A percentile compares a stretch with the other conserved stretches of the same genome.
These are phyloP conservation scores for Pseudobourletiella spinata DNA, from an alignment of 1,140 invertebrate genomes.

Conservation along the genomic window DNA sequence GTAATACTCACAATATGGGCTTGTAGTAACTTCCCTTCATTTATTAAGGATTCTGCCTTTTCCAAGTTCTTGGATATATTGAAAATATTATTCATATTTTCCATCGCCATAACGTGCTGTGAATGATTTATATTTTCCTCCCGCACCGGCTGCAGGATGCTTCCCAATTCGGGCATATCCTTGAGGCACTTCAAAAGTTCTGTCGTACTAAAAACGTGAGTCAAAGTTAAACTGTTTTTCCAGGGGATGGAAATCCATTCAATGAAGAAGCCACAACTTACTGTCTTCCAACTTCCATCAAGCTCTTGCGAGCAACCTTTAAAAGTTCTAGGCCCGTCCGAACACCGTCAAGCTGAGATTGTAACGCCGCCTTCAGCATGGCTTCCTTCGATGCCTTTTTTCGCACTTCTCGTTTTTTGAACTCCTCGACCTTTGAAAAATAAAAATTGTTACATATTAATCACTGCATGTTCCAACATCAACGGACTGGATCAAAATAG, in stretches of 20 bases:
- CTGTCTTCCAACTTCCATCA: constrained; percentile 62
- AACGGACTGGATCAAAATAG: too few relatives aligned
- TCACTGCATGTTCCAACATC: too few relatives aligned
- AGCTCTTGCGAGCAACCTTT: constrained; percentile 69
- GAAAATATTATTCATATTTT: constrained; percentile 96
- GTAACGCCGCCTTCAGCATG: constrained; percentile 95
- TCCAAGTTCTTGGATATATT: constrained; percentile 93
- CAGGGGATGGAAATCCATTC: too few relatives aligned
- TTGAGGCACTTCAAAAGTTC: constrained; percentile 55
- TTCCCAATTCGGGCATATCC: constrained; percentile 59
- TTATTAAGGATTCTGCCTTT: constrained; percentile 87
- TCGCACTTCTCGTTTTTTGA: constrained; percentile 64
- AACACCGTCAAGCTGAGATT: constrained; percentile 94
- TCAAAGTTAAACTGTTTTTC: too few relatives aligned
- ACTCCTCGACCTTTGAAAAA: constrained; percentile 62
- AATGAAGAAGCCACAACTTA: too few relatives aligned
- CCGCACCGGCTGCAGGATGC: constrained; percentile 70
- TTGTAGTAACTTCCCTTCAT: constrained; percentile 86
- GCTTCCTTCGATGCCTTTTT: constrained; percentile 94
- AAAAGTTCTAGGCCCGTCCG: constrained; percentile 85
- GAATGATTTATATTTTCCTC: constrained; percentile 89
- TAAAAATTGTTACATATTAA: too few relatives aligned
- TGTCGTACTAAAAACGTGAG: constrained; percentile 49
- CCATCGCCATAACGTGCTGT: constrained; percentile 93
- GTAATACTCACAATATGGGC: constrained; percentile 76